Evolutionary conservation across 1,140 invertebrate genomes (phyloP).

Genomic region (Drosophila lacertosa): DNA sequence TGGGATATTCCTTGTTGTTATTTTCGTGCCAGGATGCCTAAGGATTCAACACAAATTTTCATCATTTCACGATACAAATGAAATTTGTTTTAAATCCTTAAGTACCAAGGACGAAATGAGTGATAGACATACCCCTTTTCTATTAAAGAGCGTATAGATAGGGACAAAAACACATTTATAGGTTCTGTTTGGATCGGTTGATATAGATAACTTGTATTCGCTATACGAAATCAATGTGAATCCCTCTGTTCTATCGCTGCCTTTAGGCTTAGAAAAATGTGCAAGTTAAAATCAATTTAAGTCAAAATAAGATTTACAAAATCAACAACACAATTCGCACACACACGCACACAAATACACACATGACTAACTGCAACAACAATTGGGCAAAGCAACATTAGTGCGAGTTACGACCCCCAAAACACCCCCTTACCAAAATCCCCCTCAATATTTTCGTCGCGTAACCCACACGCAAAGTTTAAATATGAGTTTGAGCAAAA

Average conservation of each 20-base stretch:
- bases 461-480: slow-evolving; percentile 58
- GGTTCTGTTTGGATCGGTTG: too few species aligned
- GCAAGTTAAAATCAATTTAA: slow-evolving; percentile 73
- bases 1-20: neutral
- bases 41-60: slow-evolving; percentile 3
- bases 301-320: slow-evolving; percentile 79
- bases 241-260: too few species aligned
- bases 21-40: slow-evolving; percentile 1
- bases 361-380: slow-evolving; percentile 35
- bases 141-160: too few species aligned
- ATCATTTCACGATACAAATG: slow-evolving; percentile 1
- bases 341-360: slow-evolving; percentile 35
- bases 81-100: slow-evolving; percentile 23
- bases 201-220: too few species aligned
- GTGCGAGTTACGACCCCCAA: slow-evolving; percentile 4
- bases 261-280: slow-evolving; percentile 49
- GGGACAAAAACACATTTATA: too few species aligned
- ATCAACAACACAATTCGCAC: slow-evolving; percentile 56
- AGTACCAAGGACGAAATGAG: neutral
- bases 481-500: slow-evolving; percentile 72
- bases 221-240: too few species aligned
- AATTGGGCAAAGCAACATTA: slow-evolving; percentile 28
- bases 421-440: too few species aligned
- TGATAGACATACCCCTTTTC: too few species aligned
- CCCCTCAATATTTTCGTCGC: neutral